Evolutionary conservation across 37 sponge, comb jelly and placozoan species (phyloP).

Genomic region (Beroe ovata): DNA sequence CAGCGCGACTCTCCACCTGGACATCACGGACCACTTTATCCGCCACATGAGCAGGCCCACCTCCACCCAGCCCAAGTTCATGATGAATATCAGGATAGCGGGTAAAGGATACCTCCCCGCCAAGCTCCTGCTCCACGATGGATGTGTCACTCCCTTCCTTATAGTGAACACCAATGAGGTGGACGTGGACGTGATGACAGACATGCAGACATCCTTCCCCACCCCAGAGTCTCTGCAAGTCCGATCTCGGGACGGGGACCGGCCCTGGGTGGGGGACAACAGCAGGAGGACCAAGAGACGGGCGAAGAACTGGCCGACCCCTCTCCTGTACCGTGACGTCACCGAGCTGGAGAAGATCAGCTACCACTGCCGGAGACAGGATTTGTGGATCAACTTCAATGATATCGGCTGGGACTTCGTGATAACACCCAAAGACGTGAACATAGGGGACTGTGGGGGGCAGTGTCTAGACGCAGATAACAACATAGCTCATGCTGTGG

Average conservation of each 20-base stretch:
- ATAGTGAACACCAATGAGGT: conserved; percentile 2
- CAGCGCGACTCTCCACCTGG: background rate
- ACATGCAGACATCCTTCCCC: conserved; percentile 26
- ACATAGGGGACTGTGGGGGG: conserved; percentile 47
- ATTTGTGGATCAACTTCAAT: conserved; percentile 44
- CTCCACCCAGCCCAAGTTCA: conserved; percentile 14
- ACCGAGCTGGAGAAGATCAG: conserved; percentile 41
- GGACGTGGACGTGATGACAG: conserved; percentile 3
- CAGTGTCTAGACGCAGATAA: conserved; percentile 51
- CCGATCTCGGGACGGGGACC: background rate
- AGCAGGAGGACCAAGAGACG: conserved; percentile 39
- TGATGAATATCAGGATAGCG: background rate
- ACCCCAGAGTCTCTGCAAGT: background rate
- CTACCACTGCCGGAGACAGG: conserved; percentile 47
- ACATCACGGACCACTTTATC: background rate
- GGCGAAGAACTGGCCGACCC: conserved; percentile 54
- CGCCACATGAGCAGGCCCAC: conserved; percentile 8
- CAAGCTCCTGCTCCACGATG: conserved; percentile 1
- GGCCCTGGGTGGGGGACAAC: conserved; percentile 57
- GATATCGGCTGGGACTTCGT: conserved; percentile 60
- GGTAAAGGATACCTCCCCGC: background rate
- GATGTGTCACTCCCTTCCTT: conserved; percentile 35
- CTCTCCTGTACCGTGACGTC: conserved; percentile 42
- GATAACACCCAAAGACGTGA: conserved; percentile 46
- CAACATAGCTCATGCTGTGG: conserved; percentile 34